Evolutionary conservation across 2,113 vertebrate species (phyloP).

Genomic region (Machaerirhynchus nigripectus): DNA sequence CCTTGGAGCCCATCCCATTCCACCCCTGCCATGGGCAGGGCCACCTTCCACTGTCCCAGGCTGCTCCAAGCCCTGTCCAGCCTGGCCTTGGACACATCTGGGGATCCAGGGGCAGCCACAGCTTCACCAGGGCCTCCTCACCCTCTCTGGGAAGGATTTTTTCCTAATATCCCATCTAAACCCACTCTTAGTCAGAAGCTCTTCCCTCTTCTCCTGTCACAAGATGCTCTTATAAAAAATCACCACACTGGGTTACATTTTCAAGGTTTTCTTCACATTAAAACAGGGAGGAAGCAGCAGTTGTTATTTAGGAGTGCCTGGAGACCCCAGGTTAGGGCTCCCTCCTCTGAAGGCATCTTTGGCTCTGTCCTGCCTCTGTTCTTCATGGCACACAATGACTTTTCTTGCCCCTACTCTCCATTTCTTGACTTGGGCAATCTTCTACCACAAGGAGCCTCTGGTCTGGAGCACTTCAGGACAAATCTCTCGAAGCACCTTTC

Average conservation of each 20-base stretch:
- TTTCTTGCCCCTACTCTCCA: rapidly evolving
- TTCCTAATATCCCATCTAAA: too few species aligned
- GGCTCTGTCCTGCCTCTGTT: not conserved
- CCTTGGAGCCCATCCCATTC: rapidly evolving
- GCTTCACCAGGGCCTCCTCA: not conserved
- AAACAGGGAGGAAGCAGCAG: not conserved
- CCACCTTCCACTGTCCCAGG: not conserved
- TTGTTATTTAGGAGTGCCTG: not conserved
- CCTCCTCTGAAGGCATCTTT: not conserved
- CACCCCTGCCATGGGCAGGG: not conserved
- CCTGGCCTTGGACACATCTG: not conserved
- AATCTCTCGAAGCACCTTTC: not conserved
- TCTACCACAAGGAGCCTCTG: not conserved
- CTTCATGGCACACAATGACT: rapidly evolving
- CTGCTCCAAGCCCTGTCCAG: not conserved
- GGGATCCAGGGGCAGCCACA: not conserved
- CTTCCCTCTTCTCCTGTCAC: not conserved
- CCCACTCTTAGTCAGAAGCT: not conserved
- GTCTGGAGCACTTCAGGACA: not conserved
- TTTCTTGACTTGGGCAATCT: not conserved
- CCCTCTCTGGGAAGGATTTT: rapidly evolving
- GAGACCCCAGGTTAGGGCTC: too few species aligned
- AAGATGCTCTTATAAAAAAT: not conserved
- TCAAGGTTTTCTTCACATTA: not conserved
- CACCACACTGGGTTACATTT: rapidly evolving